Base-by-base conservation (phyloP, 2,113 vertebrate species). In the Prunella himalayana region DNA sequence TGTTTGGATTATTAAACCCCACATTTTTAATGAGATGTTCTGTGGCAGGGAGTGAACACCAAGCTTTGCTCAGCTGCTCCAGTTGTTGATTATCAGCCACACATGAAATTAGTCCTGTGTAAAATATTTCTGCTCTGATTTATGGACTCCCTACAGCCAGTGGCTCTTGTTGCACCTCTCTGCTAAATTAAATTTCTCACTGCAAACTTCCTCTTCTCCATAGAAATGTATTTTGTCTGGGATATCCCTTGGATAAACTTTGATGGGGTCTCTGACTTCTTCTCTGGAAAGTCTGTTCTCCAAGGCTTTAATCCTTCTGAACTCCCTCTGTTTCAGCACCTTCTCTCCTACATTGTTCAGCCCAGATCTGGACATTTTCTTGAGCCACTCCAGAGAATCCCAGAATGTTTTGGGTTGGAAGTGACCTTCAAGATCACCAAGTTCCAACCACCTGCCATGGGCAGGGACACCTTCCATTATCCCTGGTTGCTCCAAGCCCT, bases 221-320 rank as follows among this genome's bases (percentile, higher is more conserved):
- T 0, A 7, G 45, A 54, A 68, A 27, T 9, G 5, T 1, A 1
- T 45, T 81, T 81, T 50, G 0, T 24, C 47, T 41, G 39, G 35
- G 35, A 33, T 75, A 66, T 21, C 20, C 8, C 39, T 70, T 78
- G 54, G 45, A 22, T 13, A 27, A 22, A 6, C 2, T 71, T 84
- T n/a, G 14, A 3, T 54, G 30, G 16, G 6, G 0, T 78, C 13
- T 78, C 72, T 59, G 47, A 23, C 19, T 68, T 10, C 15, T 73
- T 27, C 14, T 23, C 11, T 24, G 18, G 13, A 47, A 82, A 37
- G 2, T 12, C 22, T 59, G 4, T 47, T 31, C 17, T 79, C n/a
- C 54, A 78, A 25, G 15, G 30, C 4, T 78, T 88, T 47, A 51
- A 95, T 23, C 28, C 27, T 68, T 75, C 27, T n/a, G 15, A 61